These are phyloP conservation scores for Lampris megalopsis DNA, from an alignment of 2,113 vertebrate genomes.

Conservation along the genomic window DNA sequence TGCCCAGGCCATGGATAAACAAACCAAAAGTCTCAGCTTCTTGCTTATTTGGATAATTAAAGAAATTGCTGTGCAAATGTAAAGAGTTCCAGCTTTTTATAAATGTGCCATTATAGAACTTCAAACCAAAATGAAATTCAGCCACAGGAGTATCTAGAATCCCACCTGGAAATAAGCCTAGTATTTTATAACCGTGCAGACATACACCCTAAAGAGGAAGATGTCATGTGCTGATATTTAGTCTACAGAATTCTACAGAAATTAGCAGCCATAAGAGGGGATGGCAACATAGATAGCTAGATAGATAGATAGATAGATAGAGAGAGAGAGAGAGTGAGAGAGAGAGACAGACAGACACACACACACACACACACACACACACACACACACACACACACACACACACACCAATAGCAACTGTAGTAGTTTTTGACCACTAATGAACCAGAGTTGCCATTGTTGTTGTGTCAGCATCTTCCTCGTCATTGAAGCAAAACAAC, in stretches of 20 bases:
- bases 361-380: too few species aligned
- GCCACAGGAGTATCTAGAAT: conserved; percentile 27
- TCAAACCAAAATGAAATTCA: conserved; percentile 49
- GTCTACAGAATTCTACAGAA: not conserved
- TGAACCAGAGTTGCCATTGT: too few species aligned
- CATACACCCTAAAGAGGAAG: not conserved
- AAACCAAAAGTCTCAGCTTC: conserved; percentile 65
- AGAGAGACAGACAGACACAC: too few species aligned
- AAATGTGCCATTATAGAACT: conserved; percentile 59
- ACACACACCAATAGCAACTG: too few species aligned
- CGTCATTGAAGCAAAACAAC: too few species aligned
- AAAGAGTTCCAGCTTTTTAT: conserved; percentile 62
- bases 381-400: too few species aligned
- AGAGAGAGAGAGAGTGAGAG: too few species aligned
- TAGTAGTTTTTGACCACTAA: too few species aligned
- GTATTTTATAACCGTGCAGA: not conserved
- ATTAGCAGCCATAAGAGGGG: not conserved
- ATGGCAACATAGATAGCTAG: not conserved
- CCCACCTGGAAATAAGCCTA: conserved; percentile 19
- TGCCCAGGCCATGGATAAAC: conserved; percentile 58
- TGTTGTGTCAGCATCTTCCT: too few species aligned
- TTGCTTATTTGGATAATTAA: conserved; percentile 77
- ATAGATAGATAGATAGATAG: too few species aligned
- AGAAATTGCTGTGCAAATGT: conserved; percentile 72
- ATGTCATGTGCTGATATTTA: conserved; percentile 4